Conservation (phyloP, 2,888 invertebrate species). For the Keiferia lycopersicella region DNA sequence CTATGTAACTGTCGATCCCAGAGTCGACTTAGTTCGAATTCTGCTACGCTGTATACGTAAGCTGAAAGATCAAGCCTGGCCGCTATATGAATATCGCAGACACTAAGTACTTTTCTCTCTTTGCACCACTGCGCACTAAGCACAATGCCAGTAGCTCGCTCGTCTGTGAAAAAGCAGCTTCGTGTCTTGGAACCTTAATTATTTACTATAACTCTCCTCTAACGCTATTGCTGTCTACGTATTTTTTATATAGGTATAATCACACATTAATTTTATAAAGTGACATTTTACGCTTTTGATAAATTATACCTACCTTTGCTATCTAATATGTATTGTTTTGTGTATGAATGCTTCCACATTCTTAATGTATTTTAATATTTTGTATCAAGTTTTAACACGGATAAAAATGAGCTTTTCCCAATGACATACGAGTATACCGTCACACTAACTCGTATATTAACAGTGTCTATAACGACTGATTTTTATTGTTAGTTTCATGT, state of each 20-base stretch:
- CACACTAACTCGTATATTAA: conserved; percentile 35
- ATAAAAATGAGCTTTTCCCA: conserved; percentile 56
- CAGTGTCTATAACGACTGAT: conserved; percentile 74
- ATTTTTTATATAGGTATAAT: neutral
- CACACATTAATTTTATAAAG: neutral
- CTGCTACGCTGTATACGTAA: conserved; percentile 32
- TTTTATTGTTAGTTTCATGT: conserved; percentile 67
- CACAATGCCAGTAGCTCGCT: conserved; percentile 17
- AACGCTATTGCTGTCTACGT: neutral
- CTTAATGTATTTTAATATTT: conserved; percentile 11
- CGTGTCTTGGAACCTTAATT: neutral
- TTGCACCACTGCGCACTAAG: conserved; percentile 22
- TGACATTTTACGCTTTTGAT: conserved; percentile 5
- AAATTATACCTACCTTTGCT: neutral
- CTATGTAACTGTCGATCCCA: conserved; percentile 52
- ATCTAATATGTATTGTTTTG: neutral
- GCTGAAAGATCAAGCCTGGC: conserved; percentile 9
- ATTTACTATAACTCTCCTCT: neutral
- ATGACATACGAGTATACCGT: conserved; percentile 37
- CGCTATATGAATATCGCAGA: conserved; percentile 9
- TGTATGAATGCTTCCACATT: neutral
- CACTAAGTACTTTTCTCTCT: conserved; percentile 5
- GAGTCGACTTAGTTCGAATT: conserved; percentile 35
- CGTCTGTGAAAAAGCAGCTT: conserved; percentile 36
- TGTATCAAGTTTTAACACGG: conserved; percentile 34